Evolutionary conservation across 1,140 invertebrate species (phyloP), one percentile per base, ranked within the genome.

Genomic region (Steinernema khuongi): DNA sequence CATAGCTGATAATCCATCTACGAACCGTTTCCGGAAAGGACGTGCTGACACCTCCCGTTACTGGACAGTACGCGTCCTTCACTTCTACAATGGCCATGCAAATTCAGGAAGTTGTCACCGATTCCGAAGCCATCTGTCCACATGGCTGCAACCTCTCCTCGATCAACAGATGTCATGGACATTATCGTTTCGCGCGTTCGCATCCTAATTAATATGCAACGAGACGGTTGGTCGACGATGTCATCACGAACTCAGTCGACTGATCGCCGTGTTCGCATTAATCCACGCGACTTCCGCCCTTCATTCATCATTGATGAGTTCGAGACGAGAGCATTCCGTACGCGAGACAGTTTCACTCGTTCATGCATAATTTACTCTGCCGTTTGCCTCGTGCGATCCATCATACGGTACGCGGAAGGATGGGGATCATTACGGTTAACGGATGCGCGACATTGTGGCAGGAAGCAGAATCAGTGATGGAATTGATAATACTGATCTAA

Each of bases 231-330:
- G 7, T 7, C 36, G 36, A 41, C n/a, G 36, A 7, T 41, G 36
- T 11, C n/a, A n/a, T 11, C 36, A 11, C 36, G 7, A 41, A 41
- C 36, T 41, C 36, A 41, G 36, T n/a, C 26, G 11, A 17, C 26
- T 22, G 50, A n/a, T 26, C 50, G 26, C 26, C 50, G 14, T 11
- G 50, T 17, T 60, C 50, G 26, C 50, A 60, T 60, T 60, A 60
- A 60, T 60, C 50, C 50, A 60, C 22, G 14, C 50, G 14, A 11
- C 50, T 60, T 60, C 50, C 50, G 50, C 50, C 50, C 4, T 60
- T 60, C 50, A 60, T 60, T 60, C 50, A 60, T 60, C 50, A 60
- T 60, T 60, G 50, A 60, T 60, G 50, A 60, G 50, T 60, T 60
- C 50, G 36, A n/a, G 7, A 11, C n/a, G 50, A 60, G 50, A 7